Evolutionary conservation across 2,888 invertebrate species (phyloP).

Genomic region (Mesopsocus fuscifrons): DNA sequence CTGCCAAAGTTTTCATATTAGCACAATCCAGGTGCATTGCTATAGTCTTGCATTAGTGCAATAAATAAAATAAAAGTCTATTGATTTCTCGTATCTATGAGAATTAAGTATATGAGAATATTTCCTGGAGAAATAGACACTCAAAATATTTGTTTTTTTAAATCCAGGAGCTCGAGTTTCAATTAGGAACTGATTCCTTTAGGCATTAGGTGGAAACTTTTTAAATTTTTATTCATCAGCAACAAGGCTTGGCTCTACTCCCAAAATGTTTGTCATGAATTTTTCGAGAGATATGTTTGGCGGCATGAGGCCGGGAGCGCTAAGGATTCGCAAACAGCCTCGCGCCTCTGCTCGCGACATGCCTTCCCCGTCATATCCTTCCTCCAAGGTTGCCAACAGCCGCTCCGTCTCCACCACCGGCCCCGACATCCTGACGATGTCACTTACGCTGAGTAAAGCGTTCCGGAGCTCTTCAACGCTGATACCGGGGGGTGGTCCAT

Average conservation of each 20-base stretch:
- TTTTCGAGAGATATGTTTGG: background rate
- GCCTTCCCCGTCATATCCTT: background rate
- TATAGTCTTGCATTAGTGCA: background rate
- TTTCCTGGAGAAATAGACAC: too few species aligned
- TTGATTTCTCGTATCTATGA: too few species aligned
- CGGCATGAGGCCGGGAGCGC: too few species aligned
- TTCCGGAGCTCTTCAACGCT: background rate
- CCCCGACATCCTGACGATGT: background rate
- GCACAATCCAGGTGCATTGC: too few species aligned
- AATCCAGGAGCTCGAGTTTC: too few species aligned
- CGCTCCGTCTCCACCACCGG: background rate
- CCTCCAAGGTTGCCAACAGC: background rate
- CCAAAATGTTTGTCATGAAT: background rate
- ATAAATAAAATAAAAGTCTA: too few species aligned
- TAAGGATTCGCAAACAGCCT: background rate
- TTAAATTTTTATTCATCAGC: slow-evolving; percentile 9
- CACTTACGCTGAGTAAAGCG: background rate
- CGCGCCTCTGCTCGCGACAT: background rate
- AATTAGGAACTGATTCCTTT: too few species aligned
- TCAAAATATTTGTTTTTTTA: too few species aligned
- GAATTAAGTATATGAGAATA: too few species aligned
- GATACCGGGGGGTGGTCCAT: background rate
- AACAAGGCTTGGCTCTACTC: background rate
- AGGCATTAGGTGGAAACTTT: too few species aligned
- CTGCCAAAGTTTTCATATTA: too few species aligned